A percentile compares a stretch with the other conserved stretches of the same genome.
Conservation (phyloP, 2,888 invertebrate species). For the Andrena fulva region DNA sequence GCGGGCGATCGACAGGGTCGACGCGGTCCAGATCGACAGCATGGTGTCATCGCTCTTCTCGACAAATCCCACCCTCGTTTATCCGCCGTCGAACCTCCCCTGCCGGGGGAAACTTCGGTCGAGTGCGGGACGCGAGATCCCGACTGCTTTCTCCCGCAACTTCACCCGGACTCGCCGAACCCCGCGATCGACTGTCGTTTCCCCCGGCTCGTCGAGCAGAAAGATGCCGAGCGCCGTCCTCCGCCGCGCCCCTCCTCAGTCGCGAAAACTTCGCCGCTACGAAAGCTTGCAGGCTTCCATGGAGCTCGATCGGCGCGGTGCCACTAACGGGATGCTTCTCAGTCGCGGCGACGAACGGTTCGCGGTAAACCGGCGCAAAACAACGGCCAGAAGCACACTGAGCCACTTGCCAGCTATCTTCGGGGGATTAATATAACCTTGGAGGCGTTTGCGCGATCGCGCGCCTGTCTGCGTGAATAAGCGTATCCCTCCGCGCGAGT, state of each 20-base stretch:
- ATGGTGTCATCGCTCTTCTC: slow-evolving; percentile 71
- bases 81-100: neutral
- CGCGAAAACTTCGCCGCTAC: neutral
- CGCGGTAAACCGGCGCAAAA: slow-evolving; percentile 52
- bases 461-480: slow-evolving; percentile 61
- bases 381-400: slow-evolving; percentile 76
- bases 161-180: no score
- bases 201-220: no score
- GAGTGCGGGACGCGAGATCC: neutral
- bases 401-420: slow-evolving; percentile 77
- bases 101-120: neutral
- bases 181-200: neutral
- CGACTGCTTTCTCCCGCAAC: no score
- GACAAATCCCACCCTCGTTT: neutral
- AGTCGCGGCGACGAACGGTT: slow-evolving; percentile 11
- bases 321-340: no score
- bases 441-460: slow-evolving; percentile 74
- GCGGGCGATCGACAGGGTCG: slow-evolving; percentile 77
- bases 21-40: slow-evolving; percentile 79
- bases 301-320: neutral
- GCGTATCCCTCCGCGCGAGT: slow-evolving; percentile 67
- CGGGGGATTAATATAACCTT: slow-evolving; percentile 82
- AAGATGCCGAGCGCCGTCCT: neutral
- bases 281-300: neutral
- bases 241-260: neutral